Percentiles rank a stretch among this genome's conserved stretches.
phyloP scores from a whole-genome alignment of 1,140 invertebrate species.

The Hylyphantes graminicola region DNA sequence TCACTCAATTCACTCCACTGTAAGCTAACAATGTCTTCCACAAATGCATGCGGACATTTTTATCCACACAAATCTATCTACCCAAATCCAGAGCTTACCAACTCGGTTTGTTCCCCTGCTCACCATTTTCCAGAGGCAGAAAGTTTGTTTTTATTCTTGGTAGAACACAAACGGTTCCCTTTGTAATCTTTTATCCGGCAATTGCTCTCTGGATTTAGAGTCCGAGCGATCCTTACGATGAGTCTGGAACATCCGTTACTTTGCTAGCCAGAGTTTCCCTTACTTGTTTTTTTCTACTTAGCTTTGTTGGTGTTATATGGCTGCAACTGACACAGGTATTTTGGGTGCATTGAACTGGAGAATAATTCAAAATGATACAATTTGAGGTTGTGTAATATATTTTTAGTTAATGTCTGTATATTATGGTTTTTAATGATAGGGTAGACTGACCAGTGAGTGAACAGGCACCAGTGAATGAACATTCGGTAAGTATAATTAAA shows the following conservation, averaged over 20 bases:
- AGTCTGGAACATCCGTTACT: conserved; percentile 11
- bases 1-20: too few species aligned
- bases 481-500: too few species aligned
- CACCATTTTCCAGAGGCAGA: not conserved
- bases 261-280: not conserved
- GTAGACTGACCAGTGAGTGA: too few species aligned
- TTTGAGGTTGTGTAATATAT: too few species aligned
- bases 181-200: conserved; percentile 37
- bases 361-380: too few species aligned
- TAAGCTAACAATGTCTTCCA: not conserved
- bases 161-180: conserved; percentile 10
- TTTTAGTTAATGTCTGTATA: too few species aligned
- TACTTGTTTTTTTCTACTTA: not conserved
- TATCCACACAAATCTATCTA: conserved; percentile 31
- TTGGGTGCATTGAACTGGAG: too few species aligned
- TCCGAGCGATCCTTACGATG: conserved; percentile 14
- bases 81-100: conserved; percentile 19
- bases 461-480: too few species aligned
- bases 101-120: not conserved
- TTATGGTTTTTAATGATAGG: too few species aligned
- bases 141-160: not conserved
- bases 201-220: conserved; percentile 36
- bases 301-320: too few species aligned
- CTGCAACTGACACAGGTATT: too few species aligned
- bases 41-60: conserved; percentile 19